Conservation (phyloP, 2,797 vertebrate species). For the Lepilemur ruficaudatus region DNA sequence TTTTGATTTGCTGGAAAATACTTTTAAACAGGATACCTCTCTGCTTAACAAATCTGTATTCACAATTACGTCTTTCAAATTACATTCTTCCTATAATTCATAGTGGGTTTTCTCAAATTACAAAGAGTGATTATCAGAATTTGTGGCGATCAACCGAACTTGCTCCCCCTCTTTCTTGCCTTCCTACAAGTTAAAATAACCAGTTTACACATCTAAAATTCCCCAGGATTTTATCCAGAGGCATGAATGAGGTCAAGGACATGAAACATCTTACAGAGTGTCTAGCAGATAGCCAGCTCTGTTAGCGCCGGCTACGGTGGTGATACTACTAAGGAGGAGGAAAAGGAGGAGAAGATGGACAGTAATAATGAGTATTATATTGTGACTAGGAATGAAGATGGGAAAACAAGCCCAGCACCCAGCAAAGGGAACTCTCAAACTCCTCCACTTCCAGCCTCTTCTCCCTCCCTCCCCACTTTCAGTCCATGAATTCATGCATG, state of each 20-base stretch:
- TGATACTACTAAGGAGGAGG: fast-evolving
- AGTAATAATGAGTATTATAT: background rate
- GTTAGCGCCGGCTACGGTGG: background rate
- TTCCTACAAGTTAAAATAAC: background rate
- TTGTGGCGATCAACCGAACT: background rate
- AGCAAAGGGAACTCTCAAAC: background rate
- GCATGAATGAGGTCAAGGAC: background rate
- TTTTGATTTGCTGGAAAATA: background rate
- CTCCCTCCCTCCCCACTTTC: background rate
- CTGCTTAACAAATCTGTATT: background rate
- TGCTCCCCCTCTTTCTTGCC: background rate
- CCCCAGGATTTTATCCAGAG: background rate
- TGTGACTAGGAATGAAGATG: background rate
- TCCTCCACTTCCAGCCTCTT: background rate
- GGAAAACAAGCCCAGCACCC: background rate
- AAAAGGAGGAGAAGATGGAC: background rate
- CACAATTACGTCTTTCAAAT: background rate
- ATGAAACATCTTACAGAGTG: no score
- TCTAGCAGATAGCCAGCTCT: background rate
- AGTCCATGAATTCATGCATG: background rate
- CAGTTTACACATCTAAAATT: background rate
- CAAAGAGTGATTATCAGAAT: background rate
- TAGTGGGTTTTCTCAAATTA: background rate
- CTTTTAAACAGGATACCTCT: background rate
- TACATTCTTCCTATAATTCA: background rate